Evolutionary conservation across 2,113 vertebrate species (phyloP).

Genomic region (Oophaga pumilio): DNA sequence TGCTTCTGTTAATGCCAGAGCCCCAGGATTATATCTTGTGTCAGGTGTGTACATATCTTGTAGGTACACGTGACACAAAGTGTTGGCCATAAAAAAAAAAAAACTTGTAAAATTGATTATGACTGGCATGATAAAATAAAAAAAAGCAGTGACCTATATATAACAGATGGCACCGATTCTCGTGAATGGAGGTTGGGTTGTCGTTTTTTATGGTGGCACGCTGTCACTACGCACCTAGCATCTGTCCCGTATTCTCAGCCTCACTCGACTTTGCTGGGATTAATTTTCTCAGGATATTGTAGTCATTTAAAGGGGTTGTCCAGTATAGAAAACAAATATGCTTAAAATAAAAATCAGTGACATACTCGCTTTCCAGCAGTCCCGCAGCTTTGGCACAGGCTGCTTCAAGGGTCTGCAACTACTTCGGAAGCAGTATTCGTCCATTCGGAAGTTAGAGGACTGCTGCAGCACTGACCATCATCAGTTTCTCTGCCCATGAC

Average conservation of each 20-base stretch:
- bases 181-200: not conserved
- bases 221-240: not conserved
- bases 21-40: too few species aligned
- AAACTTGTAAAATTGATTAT: not conserved
- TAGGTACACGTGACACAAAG: not conserved
- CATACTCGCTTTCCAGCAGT: too few species aligned
- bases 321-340: too few species aligned
- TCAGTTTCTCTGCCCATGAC: too few species aligned
- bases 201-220: not conserved
- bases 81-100: not conserved
- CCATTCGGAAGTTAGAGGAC: too few species aligned
- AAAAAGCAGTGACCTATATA: not conserved
- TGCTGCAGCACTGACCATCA: too few species aligned
- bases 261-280: not conserved
- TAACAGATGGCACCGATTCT: not conserved
- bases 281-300: not conserved
- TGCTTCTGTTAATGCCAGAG: too few species aligned
- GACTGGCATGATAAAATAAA: not conserved
- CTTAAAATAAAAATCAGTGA: too few species aligned
- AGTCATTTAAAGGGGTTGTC: not conserved
- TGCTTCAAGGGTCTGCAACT: too few species aligned
- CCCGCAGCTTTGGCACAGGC: too few species aligned
- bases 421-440: too few species aligned
- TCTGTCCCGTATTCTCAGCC: not conserved
- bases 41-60: too few species aligned